Evolutionary conservation across 2,797 vertebrate species (phyloP).

Genomic region (Acipenser ruthenus): DNA sequence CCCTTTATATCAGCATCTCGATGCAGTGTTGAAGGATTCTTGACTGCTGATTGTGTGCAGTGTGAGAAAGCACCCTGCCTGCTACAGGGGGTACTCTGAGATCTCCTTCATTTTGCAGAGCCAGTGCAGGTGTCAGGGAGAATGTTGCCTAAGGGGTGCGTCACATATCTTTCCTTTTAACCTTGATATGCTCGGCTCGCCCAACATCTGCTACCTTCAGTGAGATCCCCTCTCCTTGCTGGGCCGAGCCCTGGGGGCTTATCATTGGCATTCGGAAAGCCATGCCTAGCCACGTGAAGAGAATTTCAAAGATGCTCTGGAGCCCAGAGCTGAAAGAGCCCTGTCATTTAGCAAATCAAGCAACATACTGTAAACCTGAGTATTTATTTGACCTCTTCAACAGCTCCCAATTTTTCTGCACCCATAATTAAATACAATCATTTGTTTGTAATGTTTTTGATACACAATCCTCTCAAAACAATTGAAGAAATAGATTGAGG

Average conservation of each 20-base stretch:
- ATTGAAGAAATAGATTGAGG: too few species aligned
- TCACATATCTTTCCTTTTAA: slow-evolving; percentile 41
- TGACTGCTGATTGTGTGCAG: neutral
- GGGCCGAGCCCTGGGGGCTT: neutral
- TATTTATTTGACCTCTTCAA: too few species aligned
- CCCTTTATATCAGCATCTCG: neutral
- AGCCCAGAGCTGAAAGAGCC: neutral
- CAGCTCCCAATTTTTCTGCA: too few species aligned
- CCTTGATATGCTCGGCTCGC: slow-evolving; percentile 45
- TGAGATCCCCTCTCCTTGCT: slow-evolving; percentile 11
- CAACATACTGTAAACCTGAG: neutral
- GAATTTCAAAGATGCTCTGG: neutral
- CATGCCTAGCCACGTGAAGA: neutral
- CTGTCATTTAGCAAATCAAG: neutral
- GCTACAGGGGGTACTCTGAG: neutral
- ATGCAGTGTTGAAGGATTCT: neutral
- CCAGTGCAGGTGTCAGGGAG: neutral
- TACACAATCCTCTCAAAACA: too few species aligned
- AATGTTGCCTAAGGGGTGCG: slow-evolving; percentile 32
- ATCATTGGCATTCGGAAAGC: neutral
- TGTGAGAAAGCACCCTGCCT: neutral
- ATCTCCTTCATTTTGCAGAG: neutral
- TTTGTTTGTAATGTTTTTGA: too few species aligned
- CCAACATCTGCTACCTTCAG: slow-evolving; percentile 47
- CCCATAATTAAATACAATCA: too few species aligned